phyloP scores from a whole-genome alignment of 1,140 invertebrate species.

The Subanguina moxae region DNA sequence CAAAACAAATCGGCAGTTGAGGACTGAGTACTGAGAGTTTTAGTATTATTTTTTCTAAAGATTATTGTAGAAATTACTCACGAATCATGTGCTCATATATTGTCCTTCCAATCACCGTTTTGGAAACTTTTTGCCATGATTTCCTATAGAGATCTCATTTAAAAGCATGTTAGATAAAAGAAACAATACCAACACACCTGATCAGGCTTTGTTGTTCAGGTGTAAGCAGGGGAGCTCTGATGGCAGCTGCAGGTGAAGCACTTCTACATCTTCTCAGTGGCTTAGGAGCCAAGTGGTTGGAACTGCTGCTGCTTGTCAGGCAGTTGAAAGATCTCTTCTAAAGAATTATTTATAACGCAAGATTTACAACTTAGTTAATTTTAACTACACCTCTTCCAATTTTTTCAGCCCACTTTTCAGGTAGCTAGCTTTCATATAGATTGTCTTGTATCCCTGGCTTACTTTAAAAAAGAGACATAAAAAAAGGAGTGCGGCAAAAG shows the following conservation, averaged over 20 bases:
- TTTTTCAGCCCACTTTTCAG: too few relatives aligned
- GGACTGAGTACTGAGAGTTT: too few relatives aligned
- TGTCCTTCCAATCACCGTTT: conserved; percentile 38
- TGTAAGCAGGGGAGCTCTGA: conserved; percentile 29
- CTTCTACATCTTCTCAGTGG: conserved; percentile 31
- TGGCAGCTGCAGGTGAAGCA: conserved; percentile 30
- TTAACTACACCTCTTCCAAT: too few relatives aligned
- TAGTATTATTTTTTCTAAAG: too few relatives aligned
- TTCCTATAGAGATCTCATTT: conserved; percentile 31
- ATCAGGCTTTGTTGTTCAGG: conserved; percentile 38
- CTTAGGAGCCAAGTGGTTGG: conserved; percentile 26
- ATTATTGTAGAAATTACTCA: conserved; percentile 13
- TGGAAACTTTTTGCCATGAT: conserved; percentile 47
- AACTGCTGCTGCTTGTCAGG: neutral
- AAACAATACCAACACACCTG: conserved; percentile 6
- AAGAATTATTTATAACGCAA: too few relatives aligned
- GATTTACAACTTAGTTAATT: too few relatives aligned
- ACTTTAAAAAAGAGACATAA: too few relatives aligned
- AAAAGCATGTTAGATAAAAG: neutral
- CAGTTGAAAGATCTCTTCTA: neutral
- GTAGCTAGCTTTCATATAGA: too few relatives aligned
- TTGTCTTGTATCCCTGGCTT: too few relatives aligned
- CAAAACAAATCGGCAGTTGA: too few relatives aligned
- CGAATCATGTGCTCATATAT: conserved; percentile 38
- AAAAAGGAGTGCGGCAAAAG: too few relatives aligned